These are phyloP conservation scores for Myotis yumanensis DNA, from an alignment of 2,113 vertebrate genomes.

Conservation along the genomic window DNA sequence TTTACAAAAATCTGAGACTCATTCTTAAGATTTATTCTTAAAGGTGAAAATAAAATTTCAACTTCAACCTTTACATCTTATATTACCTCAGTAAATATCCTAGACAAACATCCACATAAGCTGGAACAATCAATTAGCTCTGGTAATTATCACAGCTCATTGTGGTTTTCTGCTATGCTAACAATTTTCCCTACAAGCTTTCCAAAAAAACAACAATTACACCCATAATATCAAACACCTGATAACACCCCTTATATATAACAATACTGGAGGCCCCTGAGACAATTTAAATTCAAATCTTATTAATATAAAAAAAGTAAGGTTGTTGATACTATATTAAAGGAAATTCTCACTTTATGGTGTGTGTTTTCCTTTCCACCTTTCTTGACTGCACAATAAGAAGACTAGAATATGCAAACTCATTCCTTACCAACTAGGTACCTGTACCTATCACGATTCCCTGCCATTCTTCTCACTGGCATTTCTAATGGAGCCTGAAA, in stretches of 20 bases:
- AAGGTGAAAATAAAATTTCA: neutral
- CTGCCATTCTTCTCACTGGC: constrained; percentile 54
- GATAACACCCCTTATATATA: neutral
- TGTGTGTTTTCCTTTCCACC: neutral
- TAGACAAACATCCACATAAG: neutral
- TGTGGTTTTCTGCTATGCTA: neutral
- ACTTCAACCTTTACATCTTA: neutral
- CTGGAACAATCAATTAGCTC: neutral
- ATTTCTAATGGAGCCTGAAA: constrained; percentile 64
- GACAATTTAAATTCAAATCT: constrained; percentile 5
- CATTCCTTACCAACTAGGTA: neutral
- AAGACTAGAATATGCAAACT: neutral
- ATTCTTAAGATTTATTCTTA: neutral
- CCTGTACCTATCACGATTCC: neutral
- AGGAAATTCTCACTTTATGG: neutral
- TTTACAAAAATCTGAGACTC: neutral
- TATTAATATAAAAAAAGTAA: neutral
- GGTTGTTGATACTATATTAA: neutral
- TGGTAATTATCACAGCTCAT: constrained; percentile 11
- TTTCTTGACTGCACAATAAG: neutral
- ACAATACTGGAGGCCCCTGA: neutral
- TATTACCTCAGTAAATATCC: constrained; percentile 13
- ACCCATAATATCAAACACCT: neutral
- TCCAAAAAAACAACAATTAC: constrained; percentile 12
- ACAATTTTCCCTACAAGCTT: neutral